phyloP scores from a whole-genome alignment of 1,140 invertebrate genomes.

The Heliconius congener region DNA sequence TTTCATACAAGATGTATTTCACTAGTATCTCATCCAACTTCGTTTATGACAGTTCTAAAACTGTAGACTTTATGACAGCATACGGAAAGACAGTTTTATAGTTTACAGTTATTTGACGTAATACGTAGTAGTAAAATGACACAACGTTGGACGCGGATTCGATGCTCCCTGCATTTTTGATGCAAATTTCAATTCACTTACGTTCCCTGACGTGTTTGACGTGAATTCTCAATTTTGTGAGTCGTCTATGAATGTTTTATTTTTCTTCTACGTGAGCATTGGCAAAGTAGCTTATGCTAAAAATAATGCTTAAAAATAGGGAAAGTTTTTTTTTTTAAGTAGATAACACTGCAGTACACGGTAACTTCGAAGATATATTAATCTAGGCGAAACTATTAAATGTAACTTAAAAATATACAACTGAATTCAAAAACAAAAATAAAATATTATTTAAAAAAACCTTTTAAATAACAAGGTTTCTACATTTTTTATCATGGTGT shows the following conservation, averaged over 20 bases:
- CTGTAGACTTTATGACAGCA: background rate
- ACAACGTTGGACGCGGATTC: background rate
- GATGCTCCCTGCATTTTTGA: conserved; percentile 8
- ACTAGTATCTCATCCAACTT: conserved; percentile 12
- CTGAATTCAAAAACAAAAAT: no score
- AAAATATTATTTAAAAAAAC: no score
- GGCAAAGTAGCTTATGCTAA: background rate
- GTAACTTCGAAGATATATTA: background rate
- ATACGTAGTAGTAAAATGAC: background rate
- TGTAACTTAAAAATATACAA: no score
- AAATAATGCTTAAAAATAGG: background rate
- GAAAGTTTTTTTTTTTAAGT: background rate
- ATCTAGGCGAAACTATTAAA: background rate
- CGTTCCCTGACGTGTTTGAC: background rate
- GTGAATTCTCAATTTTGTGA: background rate
- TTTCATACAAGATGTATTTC: conserved; percentile 19
- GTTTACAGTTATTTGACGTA: conserved; percentile 1
- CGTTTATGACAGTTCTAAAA: conserved; percentile 18
- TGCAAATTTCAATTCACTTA: conserved; percentile 8
- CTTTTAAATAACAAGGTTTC: no score
- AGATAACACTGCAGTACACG: background rate
- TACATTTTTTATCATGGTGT: no score
- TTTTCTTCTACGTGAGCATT: background rate
- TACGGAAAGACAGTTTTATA: conserved; percentile 21
- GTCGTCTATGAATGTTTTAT: conserved; percentile 7